Conservation (phyloP, 2,113 vertebrate genomes). For the Lycaon pictus region DNA sequence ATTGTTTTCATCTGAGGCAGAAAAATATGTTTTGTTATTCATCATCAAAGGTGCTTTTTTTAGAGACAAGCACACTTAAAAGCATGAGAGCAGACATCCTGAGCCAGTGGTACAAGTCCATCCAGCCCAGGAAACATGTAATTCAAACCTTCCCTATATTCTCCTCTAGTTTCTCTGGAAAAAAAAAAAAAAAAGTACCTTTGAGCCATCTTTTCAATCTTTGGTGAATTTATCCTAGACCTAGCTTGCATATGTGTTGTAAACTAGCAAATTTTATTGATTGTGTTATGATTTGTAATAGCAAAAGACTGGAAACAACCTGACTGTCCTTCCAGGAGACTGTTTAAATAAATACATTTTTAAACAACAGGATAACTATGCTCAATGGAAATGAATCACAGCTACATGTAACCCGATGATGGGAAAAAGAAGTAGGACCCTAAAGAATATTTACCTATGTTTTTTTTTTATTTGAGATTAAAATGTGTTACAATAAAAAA, state of each 20-base stretch:
- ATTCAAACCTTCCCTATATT: neutral
- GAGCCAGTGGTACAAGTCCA: rapidly evolving
- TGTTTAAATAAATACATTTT: neutral
- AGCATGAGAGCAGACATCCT: too few relatives aligned
- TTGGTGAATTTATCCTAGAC: neutral
- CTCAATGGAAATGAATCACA: rapidly evolving
- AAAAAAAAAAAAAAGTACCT: neutral
- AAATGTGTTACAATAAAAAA: neutral
- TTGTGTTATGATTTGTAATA: neutral
- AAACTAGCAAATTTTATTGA: neutral
- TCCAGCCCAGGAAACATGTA: neutral
- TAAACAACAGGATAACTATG: too few relatives aligned
- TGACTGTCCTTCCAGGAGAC: neutral
- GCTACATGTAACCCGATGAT: rapidly evolving
- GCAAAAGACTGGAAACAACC: neutral
- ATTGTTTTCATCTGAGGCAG: neutral
- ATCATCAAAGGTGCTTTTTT: neutral
- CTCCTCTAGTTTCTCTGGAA: neutral
- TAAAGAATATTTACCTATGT: neutral
- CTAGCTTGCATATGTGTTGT: neutral
- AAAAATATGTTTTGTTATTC: neutral
- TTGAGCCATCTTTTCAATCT: neutral
- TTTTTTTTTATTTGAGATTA: neutral
- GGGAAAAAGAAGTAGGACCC: neutral
- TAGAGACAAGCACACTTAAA: neutral